These are phyloP conservation scores for Laticauda laticaudata DNA, from an alignment of 2,113 vertebrate genomes.

Conservation along the genomic window DNA sequence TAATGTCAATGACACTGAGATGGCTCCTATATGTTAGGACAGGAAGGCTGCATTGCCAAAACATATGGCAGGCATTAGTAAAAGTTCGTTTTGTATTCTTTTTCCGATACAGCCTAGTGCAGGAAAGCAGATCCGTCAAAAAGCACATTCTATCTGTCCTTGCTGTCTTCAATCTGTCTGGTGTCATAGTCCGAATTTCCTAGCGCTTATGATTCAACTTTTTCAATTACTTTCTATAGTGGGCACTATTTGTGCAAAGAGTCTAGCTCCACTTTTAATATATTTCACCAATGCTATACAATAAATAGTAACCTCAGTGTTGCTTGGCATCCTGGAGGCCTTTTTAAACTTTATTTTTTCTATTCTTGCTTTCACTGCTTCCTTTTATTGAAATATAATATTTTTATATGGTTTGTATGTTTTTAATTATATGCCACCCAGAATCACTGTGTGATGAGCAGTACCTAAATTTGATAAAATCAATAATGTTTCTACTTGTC, in stretches of 20 bases:
- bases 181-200: background rate
- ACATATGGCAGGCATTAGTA: background rate
- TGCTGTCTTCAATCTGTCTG: background rate
- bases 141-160: background rate
- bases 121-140: background rate
- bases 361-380: background rate
- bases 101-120: background rate
- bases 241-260: background rate
- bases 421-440: too few species aligned
- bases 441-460: background rate
- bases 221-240: background rate
- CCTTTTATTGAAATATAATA: background rate
- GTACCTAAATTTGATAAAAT: background rate
- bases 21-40: background rate
- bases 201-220: background rate
- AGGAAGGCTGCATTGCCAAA: constrained; percentile 5
- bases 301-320: background rate
- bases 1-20: constrained; percentile 8
- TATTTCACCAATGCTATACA: background rate
- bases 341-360: background rate
- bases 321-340: background rate
- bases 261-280: background rate
- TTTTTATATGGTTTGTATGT: too few species aligned
- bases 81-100: background rate
- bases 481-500: background rate